A percentile compares a stretch with the other conserved stretches of the same genome.
phyloP scores from a whole-genome alignment of 2,888 invertebrate genomes.

The Capitulum mitella region DNA sequence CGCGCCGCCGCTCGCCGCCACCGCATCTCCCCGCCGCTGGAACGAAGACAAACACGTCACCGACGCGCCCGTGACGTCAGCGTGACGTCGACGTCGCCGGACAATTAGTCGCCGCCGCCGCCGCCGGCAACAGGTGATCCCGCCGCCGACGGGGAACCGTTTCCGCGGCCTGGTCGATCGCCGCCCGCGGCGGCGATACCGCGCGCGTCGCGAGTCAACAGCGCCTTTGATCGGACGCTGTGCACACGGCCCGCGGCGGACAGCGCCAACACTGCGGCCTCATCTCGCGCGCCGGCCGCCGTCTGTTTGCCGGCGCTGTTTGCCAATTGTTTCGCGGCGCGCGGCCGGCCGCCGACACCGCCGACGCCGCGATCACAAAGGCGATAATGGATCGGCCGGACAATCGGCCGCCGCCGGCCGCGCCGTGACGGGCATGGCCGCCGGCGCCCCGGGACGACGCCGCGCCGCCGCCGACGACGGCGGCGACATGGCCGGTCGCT shows the following conservation, averaged over 20 bases:
- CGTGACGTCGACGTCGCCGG: background rate
- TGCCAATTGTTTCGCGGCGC: background rate
- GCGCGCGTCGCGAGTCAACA: slow-evolving; percentile 26
- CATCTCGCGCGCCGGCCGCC: background rate
- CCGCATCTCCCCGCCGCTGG: background rate
- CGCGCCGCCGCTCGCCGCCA: background rate
- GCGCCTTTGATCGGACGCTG: background rate
- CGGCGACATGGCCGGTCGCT: too few relatives aligned
- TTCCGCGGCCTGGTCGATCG: slow-evolving; percentile 28
- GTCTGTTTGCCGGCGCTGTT: background rate
- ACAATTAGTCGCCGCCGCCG: background rate
- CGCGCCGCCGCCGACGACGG: background rate
- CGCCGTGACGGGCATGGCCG: background rate
- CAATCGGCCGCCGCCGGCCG: background rate
- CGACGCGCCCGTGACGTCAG: slow-evolving; percentile 4
- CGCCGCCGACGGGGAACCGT: slow-evolving; percentile 23
- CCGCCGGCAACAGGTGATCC: slow-evolving; percentile 21
- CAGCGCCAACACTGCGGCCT: background rate
- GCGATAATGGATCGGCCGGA: background rate
- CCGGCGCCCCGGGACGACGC: background rate
- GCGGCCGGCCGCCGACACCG: background rate
- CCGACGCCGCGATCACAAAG: background rate
- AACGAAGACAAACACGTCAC: background rate
- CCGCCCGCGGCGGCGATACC: slow-evolving; percentile 30
- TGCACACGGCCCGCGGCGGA: background rate